Conservation (phyloP, 1,140 invertebrate species). For the Bombus haemorrhoidalis region DNA sequence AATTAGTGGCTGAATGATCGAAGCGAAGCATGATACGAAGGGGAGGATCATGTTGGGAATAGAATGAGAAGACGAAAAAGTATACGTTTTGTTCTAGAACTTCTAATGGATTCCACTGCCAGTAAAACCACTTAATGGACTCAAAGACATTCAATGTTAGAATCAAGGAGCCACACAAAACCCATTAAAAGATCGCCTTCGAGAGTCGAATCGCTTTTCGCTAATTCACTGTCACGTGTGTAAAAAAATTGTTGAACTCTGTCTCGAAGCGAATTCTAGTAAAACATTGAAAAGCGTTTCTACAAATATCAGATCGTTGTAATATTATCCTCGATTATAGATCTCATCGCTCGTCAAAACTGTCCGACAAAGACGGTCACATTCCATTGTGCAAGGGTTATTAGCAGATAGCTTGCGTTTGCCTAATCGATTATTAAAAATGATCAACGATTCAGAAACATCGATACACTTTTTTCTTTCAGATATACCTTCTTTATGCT, state of each 20-base stretch:
- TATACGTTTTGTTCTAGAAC: background rate
- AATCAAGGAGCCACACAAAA: background rate
- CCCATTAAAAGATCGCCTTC: background rate
- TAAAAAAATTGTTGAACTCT: background rate
- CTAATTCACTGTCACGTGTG: background rate
- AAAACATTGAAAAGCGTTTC: background rate
- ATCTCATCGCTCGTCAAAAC: no score
- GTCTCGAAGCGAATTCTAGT: background rate
- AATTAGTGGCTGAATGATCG: background rate
- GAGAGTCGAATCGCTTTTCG: background rate
- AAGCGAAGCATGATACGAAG: background rate
- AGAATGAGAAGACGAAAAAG: background rate
- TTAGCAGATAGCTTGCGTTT: no score
- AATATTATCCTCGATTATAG: no score
- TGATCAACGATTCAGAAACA: no score
- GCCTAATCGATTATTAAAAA: no score
- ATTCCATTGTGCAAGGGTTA: no score
- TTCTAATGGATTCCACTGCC: constrained; percentile 5
- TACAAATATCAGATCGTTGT: no score
- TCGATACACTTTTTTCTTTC: no score
- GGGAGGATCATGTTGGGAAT: background rate
- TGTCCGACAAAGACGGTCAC: no score
- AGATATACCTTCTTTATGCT: no score
- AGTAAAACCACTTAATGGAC: constrained; percentile 22
- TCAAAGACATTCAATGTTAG: constrained; percentile 13